Evolutionary conservation across 2,113 vertebrate genomes (phyloP).

Genomic region (Chamaea fasciata): DNA sequence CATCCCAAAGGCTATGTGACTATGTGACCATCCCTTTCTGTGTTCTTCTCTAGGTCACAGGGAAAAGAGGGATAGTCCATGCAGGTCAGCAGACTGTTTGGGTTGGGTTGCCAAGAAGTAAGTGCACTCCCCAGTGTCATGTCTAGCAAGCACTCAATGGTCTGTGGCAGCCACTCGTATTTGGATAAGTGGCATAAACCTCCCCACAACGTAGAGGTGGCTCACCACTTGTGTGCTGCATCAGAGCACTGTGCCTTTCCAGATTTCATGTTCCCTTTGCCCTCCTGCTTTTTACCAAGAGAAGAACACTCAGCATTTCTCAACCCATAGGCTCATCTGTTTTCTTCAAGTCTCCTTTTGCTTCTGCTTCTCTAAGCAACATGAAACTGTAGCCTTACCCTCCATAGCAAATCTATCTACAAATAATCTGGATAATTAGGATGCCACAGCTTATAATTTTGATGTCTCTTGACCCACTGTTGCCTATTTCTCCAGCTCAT

Average conservation of each 20-base stretch:
- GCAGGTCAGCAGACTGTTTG: conserved; percentile 39
- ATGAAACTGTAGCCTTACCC: neutral
- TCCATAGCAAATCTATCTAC: neutral
- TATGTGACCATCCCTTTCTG: neutral
- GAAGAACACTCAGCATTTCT: neutral
- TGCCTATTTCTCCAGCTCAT: neutral
- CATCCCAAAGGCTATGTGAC: neutral
- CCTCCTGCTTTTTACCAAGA: neutral
- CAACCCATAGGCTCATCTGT: neutral
- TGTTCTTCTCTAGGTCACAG: conserved; percentile 37
- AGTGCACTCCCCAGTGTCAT: neutral
- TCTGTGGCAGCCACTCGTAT: neutral
- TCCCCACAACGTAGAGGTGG: neutral
- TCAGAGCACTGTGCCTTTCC: neutral
- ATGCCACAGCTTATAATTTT: neutral
- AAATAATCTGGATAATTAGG: neutral
- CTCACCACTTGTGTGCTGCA: neutral
- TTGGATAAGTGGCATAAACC: neutral
- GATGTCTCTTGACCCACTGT: neutral
- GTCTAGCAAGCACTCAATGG: neutral
- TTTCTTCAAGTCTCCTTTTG: neutral
- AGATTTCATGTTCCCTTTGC: neutral
- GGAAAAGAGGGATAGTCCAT: conserved; percentile 22
- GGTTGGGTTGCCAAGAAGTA: conserved; percentile 13
- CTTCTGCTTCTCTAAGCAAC: neutral